Base-by-base conservation (phyloP, 1,140 invertebrate genomes). In the Apis dorsata region DNA sequence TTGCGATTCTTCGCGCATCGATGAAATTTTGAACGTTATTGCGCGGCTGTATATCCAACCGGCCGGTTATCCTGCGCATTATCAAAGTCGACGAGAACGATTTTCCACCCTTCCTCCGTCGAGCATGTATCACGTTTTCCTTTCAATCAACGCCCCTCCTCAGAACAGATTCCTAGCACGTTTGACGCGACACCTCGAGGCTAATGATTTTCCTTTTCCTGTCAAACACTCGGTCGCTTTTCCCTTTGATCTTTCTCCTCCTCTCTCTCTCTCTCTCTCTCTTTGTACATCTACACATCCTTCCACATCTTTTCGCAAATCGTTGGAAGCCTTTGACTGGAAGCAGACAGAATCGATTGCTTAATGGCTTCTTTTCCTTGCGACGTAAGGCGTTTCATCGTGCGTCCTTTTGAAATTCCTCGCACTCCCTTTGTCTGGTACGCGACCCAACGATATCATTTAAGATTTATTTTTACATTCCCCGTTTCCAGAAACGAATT, bases 391-490 rank as follows among this genome's bases (percentile, higher is more conserved):
- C 13, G 13, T 51, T 19, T 76, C 34, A 24, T 81, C 49, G 17
- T 24, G 24, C 24, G 24, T 17, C n/a, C 73, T n/a, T 81, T 85
- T 68, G 74, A 59, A 19, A 34, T 2, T 34, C 28, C 28, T 24
- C 11, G 63, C 4, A 1, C 24, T 28, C 51, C 77, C 34, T 75
- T 81, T 70, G 66, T 57, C 57, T 55, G 34, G 34, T 19, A 8
- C 24, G 13, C 28, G 1, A 10, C 21, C 51, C 5, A 10, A 34
- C 62, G 7, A 51, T 49, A 53, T 71, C 34, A 24, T 59, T 75
- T 76, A 72, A 85, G 74, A 85, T 74, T 86, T 85, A 85, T 82
- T 78, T 70, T 86, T 63, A 65, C 68, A 63, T 63, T 63, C 63
- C 44, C 28, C 34, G 66, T 62, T 24, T 24, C 34, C 21, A 34